These are phyloP conservation scores for Dryoscopus gambensis DNA, from an alignment of 2,113 vertebrate genomes.

Conservation along the genomic window DNA sequence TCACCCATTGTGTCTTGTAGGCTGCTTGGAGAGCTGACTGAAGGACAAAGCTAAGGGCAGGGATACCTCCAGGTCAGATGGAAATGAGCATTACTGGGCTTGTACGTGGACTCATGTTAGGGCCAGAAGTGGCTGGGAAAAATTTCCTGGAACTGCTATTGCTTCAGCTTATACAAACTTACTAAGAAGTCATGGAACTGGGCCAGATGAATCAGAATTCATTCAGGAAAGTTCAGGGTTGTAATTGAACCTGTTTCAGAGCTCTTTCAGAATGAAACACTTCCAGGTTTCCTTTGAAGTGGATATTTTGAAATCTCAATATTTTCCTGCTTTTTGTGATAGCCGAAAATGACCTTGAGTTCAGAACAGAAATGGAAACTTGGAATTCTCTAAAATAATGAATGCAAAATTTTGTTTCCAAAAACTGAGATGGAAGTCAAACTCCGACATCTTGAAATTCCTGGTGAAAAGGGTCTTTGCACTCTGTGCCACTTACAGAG, in stretches of 20 bases:
- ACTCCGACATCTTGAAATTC: background rate
- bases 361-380: background rate
- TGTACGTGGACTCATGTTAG: background rate
- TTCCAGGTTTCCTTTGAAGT: background rate
- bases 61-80: background rate
- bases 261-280: background rate
- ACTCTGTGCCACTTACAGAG: background rate
- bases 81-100: background rate
- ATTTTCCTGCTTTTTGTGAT: background rate
- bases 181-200: background rate
- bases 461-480: background rate
- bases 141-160: background rate
- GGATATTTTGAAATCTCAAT: background rate
- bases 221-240: background rate
- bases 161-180: background rate
- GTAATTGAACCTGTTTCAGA: background rate
- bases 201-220: background rate
- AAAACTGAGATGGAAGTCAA: background rate
- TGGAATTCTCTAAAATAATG: background rate
- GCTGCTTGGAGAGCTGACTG: background rate
- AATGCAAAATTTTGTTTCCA: background rate
- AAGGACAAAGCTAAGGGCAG: background rate
- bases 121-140: background rate
- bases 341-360: background rate
- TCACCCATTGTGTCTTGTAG: accelerated